Evolutionary conservation across 2,797 vertebrate genomes (phyloP).

Genomic region (Takifugu rubripes): DNA sequence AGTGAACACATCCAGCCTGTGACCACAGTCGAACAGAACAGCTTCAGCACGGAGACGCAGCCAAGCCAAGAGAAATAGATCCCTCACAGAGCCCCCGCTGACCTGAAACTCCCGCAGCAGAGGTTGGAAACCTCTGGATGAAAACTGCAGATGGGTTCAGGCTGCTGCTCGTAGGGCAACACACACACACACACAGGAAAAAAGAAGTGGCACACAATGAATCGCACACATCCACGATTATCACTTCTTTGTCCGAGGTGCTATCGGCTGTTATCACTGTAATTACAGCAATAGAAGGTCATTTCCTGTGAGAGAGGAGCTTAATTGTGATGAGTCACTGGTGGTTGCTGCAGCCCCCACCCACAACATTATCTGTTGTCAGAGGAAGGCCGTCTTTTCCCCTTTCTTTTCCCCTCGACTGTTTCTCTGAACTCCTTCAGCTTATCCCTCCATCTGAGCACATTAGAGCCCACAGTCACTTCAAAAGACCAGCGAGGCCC

Average conservation of each 20-base stretch:
- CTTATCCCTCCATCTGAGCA: constrained; percentile 47
- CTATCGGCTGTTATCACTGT: constrained; percentile 56
- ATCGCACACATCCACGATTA: not conserved
- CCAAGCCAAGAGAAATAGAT: constrained; percentile 50
- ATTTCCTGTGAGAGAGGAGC: constrained; percentile 55
- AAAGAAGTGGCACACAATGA: constrained; percentile 1
- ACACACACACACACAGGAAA: constrained; percentile 4
- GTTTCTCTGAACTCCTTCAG: constrained; percentile 37
- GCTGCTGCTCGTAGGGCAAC: constrained; percentile 19
- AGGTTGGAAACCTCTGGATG: constrained; percentile 39
- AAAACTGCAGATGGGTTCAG: constrained; percentile 31
- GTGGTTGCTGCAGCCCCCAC: constrained; percentile 17
- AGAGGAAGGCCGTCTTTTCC: constrained; percentile 26
- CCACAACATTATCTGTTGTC: constrained; percentile 20
- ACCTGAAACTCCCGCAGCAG: constrained; percentile 38
- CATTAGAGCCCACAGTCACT: constrained; percentile 20
- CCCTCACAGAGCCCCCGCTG: constrained; percentile 36
- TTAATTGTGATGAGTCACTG: constrained; percentile 38
- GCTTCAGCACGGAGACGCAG: constrained; percentile 29
- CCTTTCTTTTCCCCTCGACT: constrained; percentile 11
- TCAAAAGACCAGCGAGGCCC: constrained; percentile 48
- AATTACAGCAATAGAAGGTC: constrained; percentile 48
- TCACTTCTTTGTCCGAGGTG: constrained; percentile 21
- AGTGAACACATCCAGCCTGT: constrained; percentile 52
- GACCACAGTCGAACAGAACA: constrained; percentile 48